Conservation (phyloP, 2,888 invertebrate genomes). For the Patella ulyssiponensis region DNA sequence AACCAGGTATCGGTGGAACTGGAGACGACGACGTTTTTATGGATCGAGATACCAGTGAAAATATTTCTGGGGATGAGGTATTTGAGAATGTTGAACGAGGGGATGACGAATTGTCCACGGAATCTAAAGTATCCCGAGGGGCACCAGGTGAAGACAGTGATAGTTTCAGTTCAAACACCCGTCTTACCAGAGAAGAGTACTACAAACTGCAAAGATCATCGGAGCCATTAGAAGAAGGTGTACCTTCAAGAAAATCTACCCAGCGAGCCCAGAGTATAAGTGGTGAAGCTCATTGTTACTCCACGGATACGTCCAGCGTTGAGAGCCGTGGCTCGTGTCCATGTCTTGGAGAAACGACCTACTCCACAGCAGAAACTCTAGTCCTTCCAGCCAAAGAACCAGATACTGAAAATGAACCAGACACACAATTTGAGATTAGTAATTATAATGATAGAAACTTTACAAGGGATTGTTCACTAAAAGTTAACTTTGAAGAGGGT, state of each 20-base stretch:
- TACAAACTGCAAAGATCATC: neutral
- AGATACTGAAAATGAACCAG: too few species aligned
- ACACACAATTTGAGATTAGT: neutral
- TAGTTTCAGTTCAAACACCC: too few species aligned
- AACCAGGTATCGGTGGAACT: neutral
- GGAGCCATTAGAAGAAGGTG: neutral
- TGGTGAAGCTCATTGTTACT: too few species aligned
- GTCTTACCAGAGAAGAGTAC: neutral
- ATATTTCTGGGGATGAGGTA: neutral
- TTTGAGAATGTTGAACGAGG: neutral
- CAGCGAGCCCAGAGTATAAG: neutral
- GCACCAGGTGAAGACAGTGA: too few species aligned
- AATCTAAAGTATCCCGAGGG: too few species aligned
- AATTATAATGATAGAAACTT: neutral
- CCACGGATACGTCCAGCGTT: neutral
- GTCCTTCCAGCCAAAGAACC: neutral
- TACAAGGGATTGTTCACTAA: neutral
- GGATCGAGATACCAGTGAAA: neutral
- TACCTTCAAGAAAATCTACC: neutral
- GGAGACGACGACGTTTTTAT: conserved; percentile 5
- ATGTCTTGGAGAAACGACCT: neutral
- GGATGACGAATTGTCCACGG: too few species aligned
- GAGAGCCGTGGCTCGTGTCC: too few species aligned
- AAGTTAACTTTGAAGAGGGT: too few species aligned
- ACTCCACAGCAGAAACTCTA: neutral